Conservation (phyloP, 2,797 vertebrate genomes). For the Phoeniculus purpureus region DNA sequence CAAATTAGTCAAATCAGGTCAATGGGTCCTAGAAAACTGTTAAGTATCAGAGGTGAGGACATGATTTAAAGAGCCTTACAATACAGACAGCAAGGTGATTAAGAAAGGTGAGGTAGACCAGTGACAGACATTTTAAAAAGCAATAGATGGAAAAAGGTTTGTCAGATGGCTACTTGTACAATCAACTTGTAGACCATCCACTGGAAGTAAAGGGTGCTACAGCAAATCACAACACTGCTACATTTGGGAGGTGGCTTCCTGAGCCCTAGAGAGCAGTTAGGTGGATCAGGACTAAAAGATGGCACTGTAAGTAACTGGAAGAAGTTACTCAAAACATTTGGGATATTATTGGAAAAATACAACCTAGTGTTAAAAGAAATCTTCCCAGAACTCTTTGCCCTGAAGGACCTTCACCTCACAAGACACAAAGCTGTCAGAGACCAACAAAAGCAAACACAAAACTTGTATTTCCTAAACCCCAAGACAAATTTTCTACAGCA, state of each 20-base stretch:
- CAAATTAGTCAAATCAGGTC: neutral
- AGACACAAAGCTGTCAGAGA: neutral
- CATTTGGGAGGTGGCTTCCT: neutral
- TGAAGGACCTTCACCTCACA: neutral
- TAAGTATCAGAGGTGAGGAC: neutral
- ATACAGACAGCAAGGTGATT: neutral
- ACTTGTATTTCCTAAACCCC: rapidly evolving
- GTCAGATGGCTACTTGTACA: neutral
- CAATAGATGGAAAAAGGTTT: neutral
- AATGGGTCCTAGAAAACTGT: neutral
- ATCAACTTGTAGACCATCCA: neutral
- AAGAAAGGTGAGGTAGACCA: neutral
- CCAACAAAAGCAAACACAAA: neutral
- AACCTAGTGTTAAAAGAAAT: neutral
- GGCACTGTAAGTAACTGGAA: neutral
- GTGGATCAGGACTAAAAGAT: neutral
- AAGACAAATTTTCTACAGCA: neutral
- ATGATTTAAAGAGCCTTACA: neutral
- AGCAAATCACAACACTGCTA: neutral
- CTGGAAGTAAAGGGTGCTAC: neutral
- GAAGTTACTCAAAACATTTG: neutral
- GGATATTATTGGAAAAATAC: no score
- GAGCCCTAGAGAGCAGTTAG: neutral
- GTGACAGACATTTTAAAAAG: neutral
- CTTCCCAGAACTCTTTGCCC: neutral